A percentile compares a stretch with the other conserved stretches of the same genome.
phyloP scores from a whole-genome alignment of 2,888 invertebrate species.

The Hyposoter dolosus region DNA sequence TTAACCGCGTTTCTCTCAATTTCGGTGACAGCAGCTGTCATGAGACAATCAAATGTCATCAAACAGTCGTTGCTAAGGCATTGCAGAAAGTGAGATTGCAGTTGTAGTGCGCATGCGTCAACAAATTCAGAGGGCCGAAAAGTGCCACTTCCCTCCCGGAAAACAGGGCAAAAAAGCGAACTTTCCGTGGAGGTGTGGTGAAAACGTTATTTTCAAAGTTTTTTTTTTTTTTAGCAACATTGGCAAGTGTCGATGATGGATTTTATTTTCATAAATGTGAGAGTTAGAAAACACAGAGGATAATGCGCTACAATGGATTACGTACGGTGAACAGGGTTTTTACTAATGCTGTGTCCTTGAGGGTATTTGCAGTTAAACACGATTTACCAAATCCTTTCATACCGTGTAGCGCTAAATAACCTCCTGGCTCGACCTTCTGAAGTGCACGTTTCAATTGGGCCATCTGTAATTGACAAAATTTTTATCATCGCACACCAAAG shows the following conservation, averaged over 20 bases:
- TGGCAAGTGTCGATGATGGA: background rate
- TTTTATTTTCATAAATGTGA: constrained; percentile 10
- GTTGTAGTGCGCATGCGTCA: too few species aligned
- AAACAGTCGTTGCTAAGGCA: too few species aligned
- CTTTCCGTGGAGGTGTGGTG: too few species aligned
- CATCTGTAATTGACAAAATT: constrained; percentile 83
- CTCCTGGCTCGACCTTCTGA: constrained; percentile 85
- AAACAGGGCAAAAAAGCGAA: too few species aligned
- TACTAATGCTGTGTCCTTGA: constrained; percentile 86
- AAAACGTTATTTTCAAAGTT: too few species aligned
- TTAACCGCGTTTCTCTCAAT: too few species aligned
- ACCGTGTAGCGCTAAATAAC: constrained; percentile 89
- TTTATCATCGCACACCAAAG: background rate
- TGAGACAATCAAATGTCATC: too few species aligned
- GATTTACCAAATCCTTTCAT: constrained; percentile 93
- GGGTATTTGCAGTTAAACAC: constrained; percentile 87
- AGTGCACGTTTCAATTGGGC: constrained; percentile 85
- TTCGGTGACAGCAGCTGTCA: too few species aligned
- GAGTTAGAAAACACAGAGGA: constrained; percentile 45
- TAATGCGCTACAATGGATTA: constrained; percentile 53
- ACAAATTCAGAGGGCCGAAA: too few species aligned
- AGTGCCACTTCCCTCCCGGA: too few species aligned
- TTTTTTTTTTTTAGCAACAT: too few species aligned
- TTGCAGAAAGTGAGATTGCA: too few species aligned
- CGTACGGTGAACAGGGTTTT: constrained; percentile 86